phyloP scores from a whole-genome alignment of 2,888 invertebrate species.

The Cataglyphis altisquamis region DNA sequence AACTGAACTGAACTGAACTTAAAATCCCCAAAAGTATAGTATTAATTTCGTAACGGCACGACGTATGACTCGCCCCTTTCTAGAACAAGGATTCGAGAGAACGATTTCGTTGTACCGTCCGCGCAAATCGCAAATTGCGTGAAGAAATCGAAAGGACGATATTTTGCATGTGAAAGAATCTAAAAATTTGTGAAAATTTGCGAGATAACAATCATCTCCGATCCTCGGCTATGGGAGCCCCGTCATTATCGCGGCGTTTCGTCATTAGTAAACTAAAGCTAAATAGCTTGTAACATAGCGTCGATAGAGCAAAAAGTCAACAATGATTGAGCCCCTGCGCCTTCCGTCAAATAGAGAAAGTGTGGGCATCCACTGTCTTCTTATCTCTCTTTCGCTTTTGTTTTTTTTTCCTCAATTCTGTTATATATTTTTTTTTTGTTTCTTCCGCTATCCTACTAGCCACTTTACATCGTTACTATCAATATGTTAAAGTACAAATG shows the following conservation, averaged over 20 bases:
- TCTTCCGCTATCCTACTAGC: slow-evolving; percentile 82
- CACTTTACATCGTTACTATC: slow-evolving; percentile 86
- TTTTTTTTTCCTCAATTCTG: slow-evolving; percentile 40
- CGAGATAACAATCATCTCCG: background rate
- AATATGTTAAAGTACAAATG: slow-evolving; percentile 86
- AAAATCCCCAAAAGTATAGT: slow-evolving; percentile 36
- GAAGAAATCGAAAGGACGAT: background rate
- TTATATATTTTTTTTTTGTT: slow-evolving; percentile 34
- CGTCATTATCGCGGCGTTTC: slow-evolving; percentile 55
- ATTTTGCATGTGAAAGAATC: background rate
- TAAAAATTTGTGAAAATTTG: background rate
- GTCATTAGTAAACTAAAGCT: slow-evolving; percentile 68
- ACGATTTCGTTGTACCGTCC: background rate
- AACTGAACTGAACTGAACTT: slow-evolving; percentile 73
- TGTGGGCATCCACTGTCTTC: slow-evolving; percentile 64
- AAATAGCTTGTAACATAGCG: slow-evolving; percentile 67
- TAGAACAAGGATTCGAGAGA: background rate
- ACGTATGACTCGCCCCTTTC: slow-evolving; percentile 45
- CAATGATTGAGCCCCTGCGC: slow-evolving; percentile 82
- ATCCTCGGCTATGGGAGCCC: background rate
- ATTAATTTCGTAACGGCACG: slow-evolving; percentile 53
- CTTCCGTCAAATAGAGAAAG: slow-evolving; percentile 70
- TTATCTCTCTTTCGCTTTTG: slow-evolving; percentile 61
- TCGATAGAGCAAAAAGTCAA: slow-evolving; percentile 76
- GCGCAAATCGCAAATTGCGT: background rate